phyloP scores from a whole-genome alignment of 2,888 invertebrate genomes.

The Drepanosiphum platanoidis region DNA sequence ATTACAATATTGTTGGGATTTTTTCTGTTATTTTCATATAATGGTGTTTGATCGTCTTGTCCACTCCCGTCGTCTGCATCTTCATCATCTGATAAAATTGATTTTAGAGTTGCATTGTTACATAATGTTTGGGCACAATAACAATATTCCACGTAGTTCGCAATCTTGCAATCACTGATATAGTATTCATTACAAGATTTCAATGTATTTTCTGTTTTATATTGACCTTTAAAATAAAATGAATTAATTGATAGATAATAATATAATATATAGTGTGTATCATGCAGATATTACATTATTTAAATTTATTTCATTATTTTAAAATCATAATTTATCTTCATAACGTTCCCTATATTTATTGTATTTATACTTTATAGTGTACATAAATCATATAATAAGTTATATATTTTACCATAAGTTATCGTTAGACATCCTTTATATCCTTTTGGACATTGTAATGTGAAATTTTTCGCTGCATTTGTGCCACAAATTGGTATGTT shows the following conservation, averaged over 20 bases:
- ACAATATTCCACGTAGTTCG: conserved; percentile 54
- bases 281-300: too few species aligned
- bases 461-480: conserved; percentile 30
- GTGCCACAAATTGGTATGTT: conserved; percentile 49
- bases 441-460: conserved; percentile 35
- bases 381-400: too few species aligned
- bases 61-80: conserved; percentile 60
- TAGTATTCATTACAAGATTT: conserved; percentile 34
- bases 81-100: conserved; percentile 55
- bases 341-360: not conserved
- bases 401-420: conserved; percentile 56
- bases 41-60: conserved; percentile 18
- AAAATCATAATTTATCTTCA: too few species aligned
- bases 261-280: not conserved
- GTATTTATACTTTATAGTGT: too few species aligned
- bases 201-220: conserved; percentile 16
- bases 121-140: conserved; percentile 44
- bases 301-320: too few species aligned
- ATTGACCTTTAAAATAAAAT: conserved; percentile 14
- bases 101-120: conserved; percentile 13
- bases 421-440: conserved; percentile 54
- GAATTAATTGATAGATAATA: not conserved
- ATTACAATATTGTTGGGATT: not conserved
- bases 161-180: conserved; percentile 40
- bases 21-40: conserved; percentile 18